These are phyloP conservation scores for Yponomeuta plumbellus DNA, from an alignment of 2,888 invertebrate species.

Conservation along the genomic window DNA sequence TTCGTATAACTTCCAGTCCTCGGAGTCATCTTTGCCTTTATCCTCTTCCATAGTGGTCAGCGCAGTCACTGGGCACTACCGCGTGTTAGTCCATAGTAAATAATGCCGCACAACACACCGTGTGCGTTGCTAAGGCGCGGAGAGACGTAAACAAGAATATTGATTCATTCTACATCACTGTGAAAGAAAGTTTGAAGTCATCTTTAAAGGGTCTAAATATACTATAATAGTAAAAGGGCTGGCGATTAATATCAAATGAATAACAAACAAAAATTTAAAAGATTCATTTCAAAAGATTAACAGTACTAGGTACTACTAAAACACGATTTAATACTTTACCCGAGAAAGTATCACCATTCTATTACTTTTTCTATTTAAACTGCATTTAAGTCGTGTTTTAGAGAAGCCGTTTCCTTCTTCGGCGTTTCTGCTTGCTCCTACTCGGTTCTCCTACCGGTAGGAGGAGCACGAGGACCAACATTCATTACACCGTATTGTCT, in stretches of 20 bases:
- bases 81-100: background rate
- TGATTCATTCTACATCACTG: conserved; percentile 28
- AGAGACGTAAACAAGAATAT: conserved; percentile 43
- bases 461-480: too few relatives aligned
- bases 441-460: too few relatives aligned
- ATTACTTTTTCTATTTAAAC: background rate
- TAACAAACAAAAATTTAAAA: background rate
- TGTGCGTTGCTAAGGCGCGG: conserved; percentile 39
- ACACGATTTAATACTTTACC: background rate
- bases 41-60: conserved; percentile 52
- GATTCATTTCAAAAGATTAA: conserved; percentile 7
- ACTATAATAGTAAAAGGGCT: too few relatives aligned
- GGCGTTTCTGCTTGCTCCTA: too few relatives aligned
- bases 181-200: conserved; percentile 3
- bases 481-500: too few relatives aligned
- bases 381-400: too few relatives aligned
- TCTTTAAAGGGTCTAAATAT: background rate
- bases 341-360: background rate
- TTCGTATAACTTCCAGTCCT: conserved; percentile 86
- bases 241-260: too few relatives aligned
- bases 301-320: conserved; percentile 1
- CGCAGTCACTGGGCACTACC: background rate
- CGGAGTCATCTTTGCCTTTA: conserved; percentile 61
- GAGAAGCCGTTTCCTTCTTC: too few relatives aligned
- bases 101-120: background rate